Base-by-base conservation (phyloP, 2,888 invertebrate species). In the Epistrophe grossulariae region DNA sequence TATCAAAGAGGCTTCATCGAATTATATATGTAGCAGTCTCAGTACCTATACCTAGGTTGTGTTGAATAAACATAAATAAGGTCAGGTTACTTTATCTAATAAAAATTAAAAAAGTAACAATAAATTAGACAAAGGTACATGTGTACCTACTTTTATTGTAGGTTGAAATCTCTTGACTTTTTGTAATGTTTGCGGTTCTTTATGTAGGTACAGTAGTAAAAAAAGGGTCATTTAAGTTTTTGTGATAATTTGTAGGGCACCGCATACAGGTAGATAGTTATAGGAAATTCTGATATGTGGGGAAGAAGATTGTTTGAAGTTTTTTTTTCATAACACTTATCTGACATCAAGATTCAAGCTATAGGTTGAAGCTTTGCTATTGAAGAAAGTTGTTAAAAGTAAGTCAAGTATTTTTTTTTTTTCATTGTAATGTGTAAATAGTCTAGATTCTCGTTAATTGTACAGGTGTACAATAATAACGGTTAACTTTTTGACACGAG, bases 61-160 rank as follows among this genome's bases (percentile, higher is more conserved):
- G 43, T 28, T 62, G 62, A 13, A 19, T 62, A 43, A 43, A 62
- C 62, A 24, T 15, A 24, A 62, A 62, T 62, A 62, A 62, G 62
- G 62, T 62, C 62, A 62, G 62, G 24, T 43, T 62, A 55, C 9
- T 28, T 15, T 31, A 35, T 8, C 6, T 8, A 0, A 35, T 6
- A 35, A 35, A 55, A 28, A n/a, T n/a, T 13, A 52, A 52, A 28
- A 28, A 31, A 28, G 55, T 31, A 55, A 55, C 55, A 55, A 55
- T 24, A 24, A 24, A 24, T 55, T 55, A 55, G 31, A 55, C 31
- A 7, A 11, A 52, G 13, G 24, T 11, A n/a, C n/a, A 10, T 24
- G 24, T 52, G 24, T 52, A 52, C 4, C 11, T 10, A 19, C 28
- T 28, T 55, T 55, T 13, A 55, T 55, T 55, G 55, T 55, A 31